Evolutionary conservation across 2,113 vertebrate genomes (phyloP).

Genomic region (Larimichthys crocea): DNA sequence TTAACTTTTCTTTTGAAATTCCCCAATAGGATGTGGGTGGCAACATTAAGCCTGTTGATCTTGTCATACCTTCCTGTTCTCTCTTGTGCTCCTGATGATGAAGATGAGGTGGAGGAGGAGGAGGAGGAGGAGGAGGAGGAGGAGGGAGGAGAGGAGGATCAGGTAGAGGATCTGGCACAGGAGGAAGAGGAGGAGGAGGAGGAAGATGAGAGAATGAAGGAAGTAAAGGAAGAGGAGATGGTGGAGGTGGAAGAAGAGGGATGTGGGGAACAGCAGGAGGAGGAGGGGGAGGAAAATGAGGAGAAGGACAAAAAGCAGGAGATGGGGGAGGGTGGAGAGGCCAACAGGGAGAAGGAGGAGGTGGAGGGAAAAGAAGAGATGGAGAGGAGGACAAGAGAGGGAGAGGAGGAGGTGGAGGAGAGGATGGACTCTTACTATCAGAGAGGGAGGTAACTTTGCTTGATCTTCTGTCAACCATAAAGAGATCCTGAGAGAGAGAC

Average conservation of each 20-base stretch:
- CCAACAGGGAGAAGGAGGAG: not conserved
- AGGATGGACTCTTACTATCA: conserved; percentile 73
- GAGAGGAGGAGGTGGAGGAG: conserved; percentile 41
- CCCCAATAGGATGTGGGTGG: not conserved
- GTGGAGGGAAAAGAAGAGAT: conserved; percentile 21
- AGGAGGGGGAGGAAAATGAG: conserved; percentile 4
- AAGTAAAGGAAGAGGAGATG: not conserved
- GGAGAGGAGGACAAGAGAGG: conserved; percentile 17
- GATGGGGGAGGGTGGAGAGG: not conserved
- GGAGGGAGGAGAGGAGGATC: not conserved
- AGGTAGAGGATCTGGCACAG: not conserved
- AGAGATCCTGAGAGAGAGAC: conserved; percentile 69
- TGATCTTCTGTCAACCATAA: conserved; percentile 76
- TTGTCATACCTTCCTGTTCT: conserved; percentile 66
- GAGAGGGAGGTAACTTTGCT: conserved; percentile 77
- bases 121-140: not conserved
- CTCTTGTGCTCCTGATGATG: conserved; percentile 45
- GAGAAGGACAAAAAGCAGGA: not conserved
- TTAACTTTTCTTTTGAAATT: conserved; percentile 25
- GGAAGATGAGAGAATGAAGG: not conserved
- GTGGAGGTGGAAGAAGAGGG: not conserved
- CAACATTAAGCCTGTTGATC: not conserved
- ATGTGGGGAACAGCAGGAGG: not conserved
- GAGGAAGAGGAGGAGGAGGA: not conserved
- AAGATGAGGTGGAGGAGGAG: conserved; percentile 38